These are phyloP conservation scores for Ceratoteleas bidentatus DNA, from an alignment of 1,140 invertebrate genomes.

Conservation along the genomic window DNA sequence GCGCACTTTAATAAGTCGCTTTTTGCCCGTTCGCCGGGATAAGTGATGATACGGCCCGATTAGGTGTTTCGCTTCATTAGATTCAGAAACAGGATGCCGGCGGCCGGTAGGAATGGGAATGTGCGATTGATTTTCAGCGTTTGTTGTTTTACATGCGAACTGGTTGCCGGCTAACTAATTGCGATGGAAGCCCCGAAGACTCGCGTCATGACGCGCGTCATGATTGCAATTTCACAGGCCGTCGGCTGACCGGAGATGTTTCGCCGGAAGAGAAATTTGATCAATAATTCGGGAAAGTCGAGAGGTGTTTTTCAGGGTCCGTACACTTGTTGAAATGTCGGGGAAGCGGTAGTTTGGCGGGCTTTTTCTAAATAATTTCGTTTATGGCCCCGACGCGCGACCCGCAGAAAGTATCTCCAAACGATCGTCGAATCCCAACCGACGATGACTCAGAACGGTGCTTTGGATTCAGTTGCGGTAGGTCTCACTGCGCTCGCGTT, in stretches of 20 bases:
- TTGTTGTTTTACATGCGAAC: slow-evolving; percentile 6
- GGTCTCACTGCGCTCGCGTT: slow-evolving; percentile 58
- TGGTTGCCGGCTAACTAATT: too few relatives aligned
- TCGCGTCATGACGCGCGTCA: background rate
- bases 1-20: background rate
- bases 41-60: slow-evolving; percentile 29
- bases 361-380: slow-evolving; percentile 30
- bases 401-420: slow-evolving; percentile 43
- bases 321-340: background rate
- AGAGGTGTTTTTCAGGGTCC: too few relatives aligned
- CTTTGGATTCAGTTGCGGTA: slow-evolving; percentile 70
- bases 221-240: too few relatives aligned
- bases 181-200: too few relatives aligned
- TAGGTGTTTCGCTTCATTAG: slow-evolving; percentile 43
- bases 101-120: slow-evolving; percentile 6
- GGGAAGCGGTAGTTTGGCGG: too few relatives aligned
- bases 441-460: slow-evolving; percentile 66
- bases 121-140: slow-evolving; percentile 13
- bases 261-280: too few relatives aligned
- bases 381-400: slow-evolving; percentile 7
- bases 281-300: too few relatives aligned
- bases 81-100: slow-evolving; percentile 22
- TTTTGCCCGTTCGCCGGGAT: slow-evolving; percentile 14
- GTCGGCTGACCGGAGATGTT: too few relatives aligned
- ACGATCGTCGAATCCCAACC: slow-evolving; percentile 54